phyloP scores from a whole-genome alignment of 2,888 invertebrate genomes.

The Metacarcinus magister region DNA sequence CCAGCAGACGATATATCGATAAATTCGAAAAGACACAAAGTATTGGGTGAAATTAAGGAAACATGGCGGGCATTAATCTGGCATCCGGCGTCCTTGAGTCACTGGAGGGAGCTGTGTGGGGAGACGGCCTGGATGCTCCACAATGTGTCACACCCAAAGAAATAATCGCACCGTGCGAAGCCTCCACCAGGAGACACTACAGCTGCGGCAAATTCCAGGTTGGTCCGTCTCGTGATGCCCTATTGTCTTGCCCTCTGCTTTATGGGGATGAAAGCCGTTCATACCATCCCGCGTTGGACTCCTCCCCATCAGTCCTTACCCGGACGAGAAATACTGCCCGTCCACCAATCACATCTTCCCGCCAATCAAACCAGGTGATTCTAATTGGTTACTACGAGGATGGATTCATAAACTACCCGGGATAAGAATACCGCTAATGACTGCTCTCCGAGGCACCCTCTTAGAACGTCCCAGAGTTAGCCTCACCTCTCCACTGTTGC shows the following conservation, averaged over 20 bases:
- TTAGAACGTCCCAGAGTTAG: neutral
- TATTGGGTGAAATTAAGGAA: neutral
- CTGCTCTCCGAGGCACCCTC: conserved; percentile 49
- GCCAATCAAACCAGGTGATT: conserved; percentile 2
- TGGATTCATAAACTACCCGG: conserved; percentile 58
- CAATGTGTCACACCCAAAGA: neutral
- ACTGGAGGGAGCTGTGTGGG: neutral
- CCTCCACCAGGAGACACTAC: neutral
- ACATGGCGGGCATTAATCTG: neutral
- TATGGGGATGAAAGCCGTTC: neutral
- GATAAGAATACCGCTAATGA: conserved; percentile 59
- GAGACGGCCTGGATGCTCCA: neutral
- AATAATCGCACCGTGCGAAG: neutral
- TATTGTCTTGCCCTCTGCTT: neutral
- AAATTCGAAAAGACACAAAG: neutral
- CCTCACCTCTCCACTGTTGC: conserved; percentile 57
- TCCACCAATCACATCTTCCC: conserved; percentile 64
- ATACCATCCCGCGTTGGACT: conserved; percentile 51
- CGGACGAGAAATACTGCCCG: neutral
- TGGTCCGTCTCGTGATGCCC: neutral
- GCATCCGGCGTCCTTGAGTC: neutral
- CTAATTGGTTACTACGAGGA: conserved; percentile 61
- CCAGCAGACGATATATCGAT: neutral
- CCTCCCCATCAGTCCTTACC: conserved; percentile 38
- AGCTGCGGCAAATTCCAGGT: neutral